phyloP scores from a whole-genome alignment of 2,797 vertebrate species.

The Aselliscus stoliczkanus region DNA sequence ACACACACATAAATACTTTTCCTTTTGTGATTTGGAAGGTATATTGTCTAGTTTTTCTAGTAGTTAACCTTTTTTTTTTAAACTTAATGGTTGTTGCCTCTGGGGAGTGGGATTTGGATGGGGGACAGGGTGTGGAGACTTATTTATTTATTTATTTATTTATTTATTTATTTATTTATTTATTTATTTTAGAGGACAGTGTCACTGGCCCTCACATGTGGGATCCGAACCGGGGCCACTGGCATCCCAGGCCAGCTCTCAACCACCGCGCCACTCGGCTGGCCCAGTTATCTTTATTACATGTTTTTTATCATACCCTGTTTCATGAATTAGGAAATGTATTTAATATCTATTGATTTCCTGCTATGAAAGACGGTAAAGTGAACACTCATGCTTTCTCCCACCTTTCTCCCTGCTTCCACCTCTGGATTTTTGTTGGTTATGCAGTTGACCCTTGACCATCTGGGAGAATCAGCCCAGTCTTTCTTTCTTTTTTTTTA shows the following conservation, averaged over 20 bases:
- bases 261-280: too few species aligned
- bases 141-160: too few species aligned
- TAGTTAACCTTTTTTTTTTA: too few species aligned
- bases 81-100: too few species aligned
- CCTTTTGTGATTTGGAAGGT: neutral
- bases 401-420: neutral
- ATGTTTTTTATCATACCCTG: neutral
- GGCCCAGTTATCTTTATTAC: neutral
- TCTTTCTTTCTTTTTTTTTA: too few species aligned
- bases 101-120: too few species aligned
- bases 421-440: neutral
- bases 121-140: too few species aligned
- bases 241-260: too few species aligned
- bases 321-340: neutral
- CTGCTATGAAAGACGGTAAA: neutral
- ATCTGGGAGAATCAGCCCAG: neutral
- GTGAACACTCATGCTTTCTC: neutral
- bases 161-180: too few species aligned
- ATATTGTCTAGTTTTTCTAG: neutral
- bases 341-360: neutral
- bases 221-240: too few species aligned
- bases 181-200: too few species aligned
- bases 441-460: neutral
- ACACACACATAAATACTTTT: neutral
- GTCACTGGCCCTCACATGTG: too few species aligned